Percentiles rank a stretch among this genome's conserved stretches.
Conservation (phyloP, 2,888 invertebrate genomes). For the Dasysyrphus tricinctus region DNA sequence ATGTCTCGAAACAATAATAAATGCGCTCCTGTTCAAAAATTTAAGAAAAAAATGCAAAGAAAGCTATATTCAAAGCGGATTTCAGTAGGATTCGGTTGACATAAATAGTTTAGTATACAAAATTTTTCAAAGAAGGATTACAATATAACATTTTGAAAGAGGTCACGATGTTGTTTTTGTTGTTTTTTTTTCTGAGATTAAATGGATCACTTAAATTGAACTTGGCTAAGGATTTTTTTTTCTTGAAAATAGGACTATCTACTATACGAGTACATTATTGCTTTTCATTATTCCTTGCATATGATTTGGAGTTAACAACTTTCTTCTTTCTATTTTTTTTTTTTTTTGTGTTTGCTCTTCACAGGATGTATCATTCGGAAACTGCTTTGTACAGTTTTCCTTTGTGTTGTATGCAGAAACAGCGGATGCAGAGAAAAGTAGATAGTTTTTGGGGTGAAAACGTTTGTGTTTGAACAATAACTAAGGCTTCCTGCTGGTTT, state of each 20-base stretch:
- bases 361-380: conserved; percentile 63
- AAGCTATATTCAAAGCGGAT: conserved; percentile 45
- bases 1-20: no score
- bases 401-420: conserved; percentile 36
- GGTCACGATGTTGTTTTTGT: conserved; percentile 36
- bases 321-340: neutral
- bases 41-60: neutral
- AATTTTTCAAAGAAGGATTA: conserved; percentile 21
- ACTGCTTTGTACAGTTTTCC: conserved; percentile 42
- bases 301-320: conserved; percentile 5
- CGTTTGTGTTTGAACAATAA: conserved; percentile 48
- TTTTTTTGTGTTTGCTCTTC: neutral
- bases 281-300: neutral
- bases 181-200: conserved; percentile 31
- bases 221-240: neutral
- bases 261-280: neutral
- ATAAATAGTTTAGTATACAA: conserved; percentile 33
- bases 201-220: conserved; percentile 60
- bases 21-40: neutral
- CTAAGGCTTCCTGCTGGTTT: conserved; percentile 61
- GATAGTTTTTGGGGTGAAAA: conserved; percentile 50
- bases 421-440: conserved; percentile 16
- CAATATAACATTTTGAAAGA: conserved; percentile 57
- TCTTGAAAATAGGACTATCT: neutral
- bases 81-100: conserved; percentile 32